Conservation (phyloP, 2,797 vertebrate species). For the Mus spretus region DNA sequence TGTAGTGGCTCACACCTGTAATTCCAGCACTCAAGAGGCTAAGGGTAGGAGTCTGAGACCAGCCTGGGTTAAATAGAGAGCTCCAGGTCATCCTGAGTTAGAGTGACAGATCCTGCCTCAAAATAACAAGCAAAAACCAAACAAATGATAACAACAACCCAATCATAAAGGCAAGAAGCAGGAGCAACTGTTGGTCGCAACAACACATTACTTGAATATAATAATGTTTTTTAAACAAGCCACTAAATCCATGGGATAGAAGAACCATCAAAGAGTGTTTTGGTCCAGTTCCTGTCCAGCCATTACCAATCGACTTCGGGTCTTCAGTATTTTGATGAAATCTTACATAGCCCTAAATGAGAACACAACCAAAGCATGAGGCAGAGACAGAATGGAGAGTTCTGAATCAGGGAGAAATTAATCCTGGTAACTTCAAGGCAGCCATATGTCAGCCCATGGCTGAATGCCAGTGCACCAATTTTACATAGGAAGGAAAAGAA, state of each 20-base stretch:
- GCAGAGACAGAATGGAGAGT: background rate
- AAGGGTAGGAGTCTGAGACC: background rate
- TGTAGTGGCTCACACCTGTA: background rate
- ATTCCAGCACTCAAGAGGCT: background rate
- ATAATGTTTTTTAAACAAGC: background rate
- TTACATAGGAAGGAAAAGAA: background rate
- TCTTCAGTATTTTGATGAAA: background rate
- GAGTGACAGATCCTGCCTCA: background rate
- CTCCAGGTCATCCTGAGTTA: background rate
- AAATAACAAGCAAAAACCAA: background rate
- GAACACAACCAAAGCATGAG: background rate
- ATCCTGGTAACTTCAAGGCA: conserved; percentile 30
- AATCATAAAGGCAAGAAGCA: background rate
- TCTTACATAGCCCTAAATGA: background rate
- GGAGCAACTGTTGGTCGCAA: background rate
- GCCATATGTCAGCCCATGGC: conserved; percentile 38
- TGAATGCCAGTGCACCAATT: conserved; percentile 51
- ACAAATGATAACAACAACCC: background rate
- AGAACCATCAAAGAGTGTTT: background rate
- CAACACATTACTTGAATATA: background rate
- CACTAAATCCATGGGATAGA: background rate
- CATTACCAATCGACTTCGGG: background rate
- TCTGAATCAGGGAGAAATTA: conserved; percentile 20
- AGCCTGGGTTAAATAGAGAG: background rate
- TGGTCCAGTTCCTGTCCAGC: background rate